Evolutionary conservation across 2,113 vertebrate genomes (phyloP).

Genomic region (Neomonachus schauinslandi): DNA sequence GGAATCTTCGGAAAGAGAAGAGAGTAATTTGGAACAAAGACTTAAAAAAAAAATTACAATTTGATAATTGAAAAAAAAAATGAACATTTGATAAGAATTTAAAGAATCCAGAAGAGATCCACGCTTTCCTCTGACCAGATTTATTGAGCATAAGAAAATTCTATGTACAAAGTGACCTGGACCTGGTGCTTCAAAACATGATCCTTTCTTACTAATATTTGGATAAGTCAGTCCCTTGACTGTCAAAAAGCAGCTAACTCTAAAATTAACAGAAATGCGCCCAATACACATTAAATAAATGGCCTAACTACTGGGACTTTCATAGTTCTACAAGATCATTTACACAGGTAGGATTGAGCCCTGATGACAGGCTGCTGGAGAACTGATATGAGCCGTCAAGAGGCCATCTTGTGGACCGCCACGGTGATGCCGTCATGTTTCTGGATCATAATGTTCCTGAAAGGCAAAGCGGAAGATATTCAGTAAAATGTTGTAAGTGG

Average conservation of each 20-base stretch:
- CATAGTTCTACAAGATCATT: background rate
- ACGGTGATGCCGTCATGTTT: conserved; percentile 95
- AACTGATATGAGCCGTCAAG: conserved; percentile 80
- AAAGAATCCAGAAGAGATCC: conserved; percentile 55
- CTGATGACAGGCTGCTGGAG: background rate
- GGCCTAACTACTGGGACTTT: background rate
- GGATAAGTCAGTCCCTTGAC: background rate
- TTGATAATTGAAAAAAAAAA: background rate
- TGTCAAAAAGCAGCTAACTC: conserved; percentile 12
- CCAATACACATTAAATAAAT: background rate
- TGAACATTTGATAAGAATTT: background rate
- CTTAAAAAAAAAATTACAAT: background rate
- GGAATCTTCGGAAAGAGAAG: conserved; percentile 39
- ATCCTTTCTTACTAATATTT: background rate
- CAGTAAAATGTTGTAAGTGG: background rate
- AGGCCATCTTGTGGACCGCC: conserved; percentile 96
- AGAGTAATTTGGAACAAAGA: background rate
- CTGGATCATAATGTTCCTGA: conserved; percentile 96
- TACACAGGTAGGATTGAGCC: background rate
- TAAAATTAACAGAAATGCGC: conserved; percentile 32
- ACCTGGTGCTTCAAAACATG: background rate
- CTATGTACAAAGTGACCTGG: conserved; percentile 52
- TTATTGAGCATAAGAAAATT: conserved; percentile 70
- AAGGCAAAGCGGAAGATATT: conserved; percentile 8
- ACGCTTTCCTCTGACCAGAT: conserved; percentile 53